Conservation (phyloP, 2,113 vertebrate species). For the Isichthys henryi region DNA sequence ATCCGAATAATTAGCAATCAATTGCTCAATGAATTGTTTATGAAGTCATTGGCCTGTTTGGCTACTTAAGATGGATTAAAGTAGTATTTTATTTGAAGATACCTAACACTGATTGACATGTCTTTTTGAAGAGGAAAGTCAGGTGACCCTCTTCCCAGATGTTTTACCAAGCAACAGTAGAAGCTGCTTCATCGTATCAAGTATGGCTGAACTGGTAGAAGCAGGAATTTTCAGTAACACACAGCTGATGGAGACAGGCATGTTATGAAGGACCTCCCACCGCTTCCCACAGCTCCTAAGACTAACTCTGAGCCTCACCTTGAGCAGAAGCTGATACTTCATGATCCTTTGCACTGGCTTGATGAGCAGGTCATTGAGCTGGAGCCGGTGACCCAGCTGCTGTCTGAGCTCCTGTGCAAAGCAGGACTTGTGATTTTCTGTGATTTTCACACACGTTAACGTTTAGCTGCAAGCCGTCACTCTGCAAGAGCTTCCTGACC, state of each 20-base stretch:
- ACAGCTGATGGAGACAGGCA: neutral
- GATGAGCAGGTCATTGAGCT: constrained; percentile 86
- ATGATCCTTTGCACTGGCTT: constrained; percentile 90
- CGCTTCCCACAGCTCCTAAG: neutral
- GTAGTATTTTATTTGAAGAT: neutral
- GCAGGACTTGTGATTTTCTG: neutral
- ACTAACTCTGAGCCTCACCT: constrained; percentile 56
- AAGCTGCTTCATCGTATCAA: neutral
- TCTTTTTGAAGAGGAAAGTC: neutral
- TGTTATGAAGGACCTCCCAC: neutral
- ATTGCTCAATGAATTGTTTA: neutral
- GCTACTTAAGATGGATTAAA: neutral
- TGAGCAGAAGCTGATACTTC: constrained; percentile 89
- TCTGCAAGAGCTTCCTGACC: neutral
- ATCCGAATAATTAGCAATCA: neutral
- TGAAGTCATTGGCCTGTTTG: neutral
- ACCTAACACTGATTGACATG: neutral
- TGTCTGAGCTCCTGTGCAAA: constrained; percentile 73
- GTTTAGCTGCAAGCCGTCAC: neutral
- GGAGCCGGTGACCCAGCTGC: constrained; percentile 80
- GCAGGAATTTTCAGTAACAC: neutral
- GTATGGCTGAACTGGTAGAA: neutral
- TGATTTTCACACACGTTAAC: constrained; percentile 3
- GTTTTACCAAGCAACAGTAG: no score
- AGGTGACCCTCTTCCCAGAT: neutral